Percentiles rank a stretch among this genome's conserved stretches.
Conservation (phyloP, 1,140 invertebrate species). For the Tetramorium simillimum region DNA sequence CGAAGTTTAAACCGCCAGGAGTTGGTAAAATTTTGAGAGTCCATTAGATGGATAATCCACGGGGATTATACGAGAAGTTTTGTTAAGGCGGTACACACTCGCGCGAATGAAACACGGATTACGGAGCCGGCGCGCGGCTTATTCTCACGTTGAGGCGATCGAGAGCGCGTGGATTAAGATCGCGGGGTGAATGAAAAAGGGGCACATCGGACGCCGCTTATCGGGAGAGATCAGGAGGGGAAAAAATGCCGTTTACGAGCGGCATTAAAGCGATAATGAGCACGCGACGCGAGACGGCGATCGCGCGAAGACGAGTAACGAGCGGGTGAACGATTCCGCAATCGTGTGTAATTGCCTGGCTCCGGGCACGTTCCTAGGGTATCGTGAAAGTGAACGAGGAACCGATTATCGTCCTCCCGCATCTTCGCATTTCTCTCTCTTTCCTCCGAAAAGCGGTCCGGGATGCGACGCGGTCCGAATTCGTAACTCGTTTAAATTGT, state of each 20-base stretch:
- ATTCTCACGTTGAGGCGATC: conserved; percentile 12
- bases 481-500: not conserved
- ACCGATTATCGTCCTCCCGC: conserved; percentile 6
- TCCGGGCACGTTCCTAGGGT: conserved; percentile 10
- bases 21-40: conserved; percentile 12
- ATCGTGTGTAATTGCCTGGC: conserved; percentile 11
- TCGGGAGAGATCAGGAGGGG: not conserved
- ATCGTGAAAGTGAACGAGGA: conserved; percentile 20
- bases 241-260: conserved; percentile 6
- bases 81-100: conserved; percentile 3
- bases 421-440: not conserved
- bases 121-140: not conserved
- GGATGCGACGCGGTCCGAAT: not conserved
- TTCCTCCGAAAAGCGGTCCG: not conserved
- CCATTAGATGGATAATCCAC: conserved; percentile 28
- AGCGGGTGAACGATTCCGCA: conserved; percentile 23
- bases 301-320: conserved; percentile 19
- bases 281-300: not conserved
- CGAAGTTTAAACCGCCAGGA: conserved; percentile 14
- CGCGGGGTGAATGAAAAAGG: not conserved
- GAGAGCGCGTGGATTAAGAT: conserved; percentile 5
- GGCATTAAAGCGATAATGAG: conserved; percentile 25
- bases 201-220: not conserved
- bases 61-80: conserved; percentile 19
- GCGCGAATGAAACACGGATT: conserved; percentile 26